Base-by-base conservation (phyloP, 2,888 invertebrate genomes). In the Aethes cnicana region DNA sequence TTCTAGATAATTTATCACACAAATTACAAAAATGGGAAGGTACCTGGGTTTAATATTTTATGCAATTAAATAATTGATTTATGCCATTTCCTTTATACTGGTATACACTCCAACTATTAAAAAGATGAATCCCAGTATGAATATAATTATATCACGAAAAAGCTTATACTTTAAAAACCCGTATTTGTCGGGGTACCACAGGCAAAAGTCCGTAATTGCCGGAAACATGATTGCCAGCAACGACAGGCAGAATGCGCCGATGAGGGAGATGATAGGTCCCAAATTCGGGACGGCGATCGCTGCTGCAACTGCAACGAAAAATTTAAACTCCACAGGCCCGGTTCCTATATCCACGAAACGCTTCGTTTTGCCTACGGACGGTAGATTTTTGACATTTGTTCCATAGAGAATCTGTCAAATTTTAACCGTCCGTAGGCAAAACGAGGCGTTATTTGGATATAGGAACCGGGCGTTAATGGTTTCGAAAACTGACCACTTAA, bases 161-260 rank as follows among this genome's bases (percentile, higher is more conserved):
- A 77, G 59, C 25, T 67, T 72, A 57, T 71, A 75, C 3, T 26
- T 20, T n/a, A 57, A 56, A 0, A 20, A 0, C n/a, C 83, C 82
- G 54, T 77, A 80, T 0, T 56, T 18, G 8, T 63, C 32, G 0
- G 74, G 75, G 57, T 81, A 81, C 68, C 68, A 72, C 9, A 80
- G 16, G 94, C 78, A 76, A 4, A 66, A 12, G 54, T 83, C 81
- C 64, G 84, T 70, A 1, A 84, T 4, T 0, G 96, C 96, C 1
- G 97, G 97, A 68, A 97, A 95, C 2, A 96, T 93, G 30, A 98
- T 85, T 0, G 96, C 97, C 58, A 97, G 87, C 0, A 94, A 94
- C 0, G 97, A 95, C 20, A 97, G 89, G 56, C 96, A 96, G 2
- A 97, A 88, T 0, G 97, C 96, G n/a, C 97, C 97, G 58, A 95